These are phyloP conservation scores for Brachionus paranguensis DNA, from an alignment of 1,140 invertebrate species.

Conservation along the genomic window DNA sequence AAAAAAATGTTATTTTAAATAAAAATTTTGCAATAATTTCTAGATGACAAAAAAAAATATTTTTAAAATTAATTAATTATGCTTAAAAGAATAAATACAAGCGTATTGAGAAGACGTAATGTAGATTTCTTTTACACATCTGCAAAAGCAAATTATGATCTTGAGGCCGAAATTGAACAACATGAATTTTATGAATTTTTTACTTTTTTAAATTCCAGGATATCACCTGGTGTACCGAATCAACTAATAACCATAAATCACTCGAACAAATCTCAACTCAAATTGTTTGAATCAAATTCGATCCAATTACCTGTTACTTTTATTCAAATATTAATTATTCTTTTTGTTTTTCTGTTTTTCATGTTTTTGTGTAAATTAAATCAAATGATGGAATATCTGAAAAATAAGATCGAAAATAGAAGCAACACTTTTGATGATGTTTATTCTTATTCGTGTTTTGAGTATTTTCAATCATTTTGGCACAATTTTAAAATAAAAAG, in stretches of 20 bases:
- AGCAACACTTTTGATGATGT: not conserved
- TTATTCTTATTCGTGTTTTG: not conserved
- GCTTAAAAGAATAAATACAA: not conserved
- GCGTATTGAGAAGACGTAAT: not conserved
- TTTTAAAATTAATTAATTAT: not conserved
- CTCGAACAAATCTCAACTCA: not conserved
- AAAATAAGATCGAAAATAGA: not conserved
- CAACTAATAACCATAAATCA: not conserved
- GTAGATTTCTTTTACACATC: not conserved
- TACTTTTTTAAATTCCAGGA: not conserved
- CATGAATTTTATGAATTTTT: conserved; percentile 15
- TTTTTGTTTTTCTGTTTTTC: not conserved
- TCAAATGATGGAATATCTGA: not conserved
- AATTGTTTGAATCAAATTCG: not conserved
- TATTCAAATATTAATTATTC: not conserved
- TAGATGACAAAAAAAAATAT: not conserved
- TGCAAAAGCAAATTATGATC: not conserved
- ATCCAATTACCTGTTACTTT: not conserved
- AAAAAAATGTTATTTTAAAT: too few relatives aligned
- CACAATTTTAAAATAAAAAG: not conserved
- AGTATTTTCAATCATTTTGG: not conserved
- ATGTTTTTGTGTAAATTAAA: conserved; percentile 23
- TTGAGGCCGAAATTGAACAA: not conserved
- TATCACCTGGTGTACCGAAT: not conserved
- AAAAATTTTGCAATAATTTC: too few relatives aligned